Conservation (phyloP, 2,888 invertebrate species). For the Chrysina gloriosa region DNA sequence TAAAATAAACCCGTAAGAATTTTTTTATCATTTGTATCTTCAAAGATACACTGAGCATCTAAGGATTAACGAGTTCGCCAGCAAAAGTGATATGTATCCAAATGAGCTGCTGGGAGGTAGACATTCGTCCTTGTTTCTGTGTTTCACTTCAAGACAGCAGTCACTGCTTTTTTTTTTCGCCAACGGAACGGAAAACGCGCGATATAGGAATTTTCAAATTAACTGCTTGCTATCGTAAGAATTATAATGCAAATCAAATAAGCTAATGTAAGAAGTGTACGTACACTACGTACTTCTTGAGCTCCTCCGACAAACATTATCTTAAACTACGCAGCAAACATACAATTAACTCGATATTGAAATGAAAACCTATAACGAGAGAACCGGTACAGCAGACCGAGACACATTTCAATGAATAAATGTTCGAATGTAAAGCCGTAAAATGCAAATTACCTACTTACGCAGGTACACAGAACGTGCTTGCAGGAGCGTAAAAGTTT, state of each 20-base stretch:
- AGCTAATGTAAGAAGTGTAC: background rate
- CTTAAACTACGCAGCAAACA: background rate
- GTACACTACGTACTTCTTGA: background rate
- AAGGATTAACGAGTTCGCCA: no score
- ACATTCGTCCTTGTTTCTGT: background rate
- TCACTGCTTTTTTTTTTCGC: background rate
- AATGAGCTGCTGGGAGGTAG: background rate
- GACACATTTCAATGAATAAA: slow-evolving; percentile 2
- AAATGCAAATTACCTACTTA: slow-evolving; percentile 20
- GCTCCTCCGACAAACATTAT: background rate
- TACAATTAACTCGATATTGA: background rate
- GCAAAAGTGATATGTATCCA: background rate
- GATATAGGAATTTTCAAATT: slow-evolving; percentile 3
- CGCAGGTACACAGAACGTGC: background rate
- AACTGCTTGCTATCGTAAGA: background rate
- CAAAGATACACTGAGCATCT: no score
- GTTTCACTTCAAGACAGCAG: background rate
- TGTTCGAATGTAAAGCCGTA: background rate
- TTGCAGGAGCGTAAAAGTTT: background rate
- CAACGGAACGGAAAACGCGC: background rate
- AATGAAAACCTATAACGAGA: background rate
- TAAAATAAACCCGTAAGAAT: no score
- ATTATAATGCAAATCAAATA: background rate
- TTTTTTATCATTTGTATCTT: no score
- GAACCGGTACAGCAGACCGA: background rate